phyloP scores from a whole-genome alignment of 2,797 vertebrate species.

The Crocidura indochinensis region DNA sequence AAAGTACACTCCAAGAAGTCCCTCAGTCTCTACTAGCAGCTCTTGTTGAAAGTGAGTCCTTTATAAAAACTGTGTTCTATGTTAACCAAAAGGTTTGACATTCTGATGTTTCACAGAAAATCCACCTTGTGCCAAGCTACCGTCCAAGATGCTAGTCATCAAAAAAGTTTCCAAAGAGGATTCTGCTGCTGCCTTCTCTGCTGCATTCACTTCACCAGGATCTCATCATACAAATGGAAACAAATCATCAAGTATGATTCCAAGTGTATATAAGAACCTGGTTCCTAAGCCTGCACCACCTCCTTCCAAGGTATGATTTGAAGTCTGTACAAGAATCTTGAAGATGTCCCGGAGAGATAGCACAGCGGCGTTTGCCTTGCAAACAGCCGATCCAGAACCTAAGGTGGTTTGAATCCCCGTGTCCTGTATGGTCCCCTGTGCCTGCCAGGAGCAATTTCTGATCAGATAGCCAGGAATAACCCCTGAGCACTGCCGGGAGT shows the following conservation, averaged over 20 bases:
- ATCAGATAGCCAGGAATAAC: too few species aligned
- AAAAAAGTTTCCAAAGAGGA: constrained; percentile 99
- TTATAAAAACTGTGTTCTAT: constrained; percentile 26
- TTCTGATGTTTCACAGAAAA: constrained; percentile 93
- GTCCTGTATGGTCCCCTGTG: too few species aligned
- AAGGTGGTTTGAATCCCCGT: too few species aligned
- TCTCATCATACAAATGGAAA: constrained; percentile 96
- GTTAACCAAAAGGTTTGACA: constrained; percentile 53
- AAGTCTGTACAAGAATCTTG: constrained; percentile 12
- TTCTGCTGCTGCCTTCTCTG: constrained; percentile 96
- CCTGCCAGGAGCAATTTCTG: too few species aligned
- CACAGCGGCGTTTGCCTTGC: too few species aligned
- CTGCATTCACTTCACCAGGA: constrained; percentile 96
- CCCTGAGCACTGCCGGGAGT: too few species aligned
- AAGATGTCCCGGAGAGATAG: too few species aligned
- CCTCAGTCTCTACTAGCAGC: constrained; percentile 1
- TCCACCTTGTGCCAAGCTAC: constrained; percentile 98
- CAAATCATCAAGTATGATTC: constrained; percentile 95
- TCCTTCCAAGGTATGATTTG: constrained; percentile 95
- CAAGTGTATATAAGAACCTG: constrained; percentile 99
- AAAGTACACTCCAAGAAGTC: constrained; percentile 22
- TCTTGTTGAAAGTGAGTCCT: constrained; percentile 44
- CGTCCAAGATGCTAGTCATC: constrained; percentile 99
- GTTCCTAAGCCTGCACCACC: constrained; percentile 98
- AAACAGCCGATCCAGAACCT: too few species aligned